A percentile compares a stretch with the other conserved stretches of the same genome.
Evolutionary conservation across 2,797 vertebrate species (phyloP).

Genomic region (Galago senegalensis): DNA sequence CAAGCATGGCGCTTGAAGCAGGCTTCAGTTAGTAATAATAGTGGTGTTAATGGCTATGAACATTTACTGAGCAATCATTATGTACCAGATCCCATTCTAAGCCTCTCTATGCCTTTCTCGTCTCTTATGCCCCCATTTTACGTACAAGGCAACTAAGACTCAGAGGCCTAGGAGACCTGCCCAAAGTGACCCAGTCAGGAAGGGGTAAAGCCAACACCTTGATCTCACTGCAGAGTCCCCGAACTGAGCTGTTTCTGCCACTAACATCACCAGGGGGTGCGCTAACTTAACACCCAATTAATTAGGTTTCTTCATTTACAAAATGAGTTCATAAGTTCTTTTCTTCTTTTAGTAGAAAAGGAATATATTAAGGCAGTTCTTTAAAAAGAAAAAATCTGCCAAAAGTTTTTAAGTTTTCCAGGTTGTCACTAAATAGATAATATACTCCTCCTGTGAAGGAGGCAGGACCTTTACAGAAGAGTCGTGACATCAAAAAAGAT

Average conservation of each 20-base stretch:
- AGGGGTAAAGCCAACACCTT: not conserved
- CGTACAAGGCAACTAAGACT: not conserved
- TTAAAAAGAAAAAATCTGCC: not conserved
- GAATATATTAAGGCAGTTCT: not conserved
- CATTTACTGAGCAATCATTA: not conserved
- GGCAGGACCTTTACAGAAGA: slow-evolving; percentile 6
- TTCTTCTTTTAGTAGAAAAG: slow-evolving; percentile 1
- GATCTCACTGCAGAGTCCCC: not conserved
- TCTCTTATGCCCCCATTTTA: not conserved
- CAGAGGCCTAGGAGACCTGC: not conserved
- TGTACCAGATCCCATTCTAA: not conserved
- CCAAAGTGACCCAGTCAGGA: not conserved
- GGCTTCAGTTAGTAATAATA: not conserved
- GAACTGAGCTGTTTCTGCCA: not conserved
- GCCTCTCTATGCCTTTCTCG: not conserved
- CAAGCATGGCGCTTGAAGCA: not conserved
- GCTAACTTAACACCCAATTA: not conserved
- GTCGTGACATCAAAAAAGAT: not conserved
- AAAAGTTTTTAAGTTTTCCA: slow-evolving; percentile 30
- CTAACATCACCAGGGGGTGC: not conserved
- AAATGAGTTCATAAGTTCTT: slow-evolving; percentile 3
- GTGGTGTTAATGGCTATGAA: not conserved
- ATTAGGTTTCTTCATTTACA: not conserved
- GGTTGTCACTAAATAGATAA: slow-evolving; percentile 37
- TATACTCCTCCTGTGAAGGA: not conserved